Base-by-base conservation (phyloP, 2,797 vertebrate species). In the Antennarius maculatus region DNA sequence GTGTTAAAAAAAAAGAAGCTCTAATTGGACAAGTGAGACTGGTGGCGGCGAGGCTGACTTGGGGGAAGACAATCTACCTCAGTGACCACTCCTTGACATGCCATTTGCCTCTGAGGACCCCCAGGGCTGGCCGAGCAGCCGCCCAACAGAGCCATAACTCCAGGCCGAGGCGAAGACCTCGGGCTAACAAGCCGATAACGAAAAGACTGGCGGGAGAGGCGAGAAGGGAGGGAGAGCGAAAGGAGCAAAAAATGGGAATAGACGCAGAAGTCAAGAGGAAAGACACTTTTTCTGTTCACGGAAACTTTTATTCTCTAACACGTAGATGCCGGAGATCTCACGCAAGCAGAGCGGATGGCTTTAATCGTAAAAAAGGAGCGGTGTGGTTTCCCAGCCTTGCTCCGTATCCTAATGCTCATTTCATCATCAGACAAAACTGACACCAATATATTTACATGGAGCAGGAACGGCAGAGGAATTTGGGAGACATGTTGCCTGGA, bases 391-490 rank as follows among this genome's bases (percentile, higher is more conserved):
- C 71, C 82, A 71, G 83, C 73, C 78, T 82, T 76, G 87, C 86
- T 75, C 74, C 41, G 62, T 82, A 88, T 85, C 74, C 87, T 84
- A 86, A 86, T 83, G 72, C 76, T 80, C 82, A 83, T 88, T 92
- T 92, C 86, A 90, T 92, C 91, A 91, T 92, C 90, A 92, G 86
- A 92, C 82, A 80, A 80, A 86, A 81, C 86, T 86, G 91, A 90
- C 90, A 90, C 86, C 82, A 85, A 91, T 91, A 92, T 92, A 93
- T 93, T 94, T 93, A 92, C 91, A 93, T 86, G 85, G 87, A 68
- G 87, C 70, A 60, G 80, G 76, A 86, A 69, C 82, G 82, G 87
- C 88, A 74, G 86, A 87, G 88, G 89, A 90, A 86, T 91, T 86
- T 87, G 82, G 82, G 82, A 83, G 81, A 79, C 70, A 87, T 76